These are phyloP conservation scores for Monarcha castaneiventris DNA, from an alignment of 2,113 vertebrate genomes.

Conservation along the genomic window DNA sequence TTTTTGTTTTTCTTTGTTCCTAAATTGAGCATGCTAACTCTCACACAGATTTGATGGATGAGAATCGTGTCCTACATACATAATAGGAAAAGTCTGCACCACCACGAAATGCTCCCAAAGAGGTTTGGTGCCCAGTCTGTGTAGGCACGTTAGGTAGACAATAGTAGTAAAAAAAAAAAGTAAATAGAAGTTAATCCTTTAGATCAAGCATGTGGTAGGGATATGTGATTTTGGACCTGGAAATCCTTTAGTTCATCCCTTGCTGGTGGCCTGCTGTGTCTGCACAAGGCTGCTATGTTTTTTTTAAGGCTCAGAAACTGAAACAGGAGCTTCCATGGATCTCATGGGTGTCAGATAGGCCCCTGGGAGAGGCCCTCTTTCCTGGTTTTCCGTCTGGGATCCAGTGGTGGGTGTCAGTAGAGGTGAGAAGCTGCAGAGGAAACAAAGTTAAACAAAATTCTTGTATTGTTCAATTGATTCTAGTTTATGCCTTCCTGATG, in stretches of 20 bases:
- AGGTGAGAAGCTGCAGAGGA: not conserved
- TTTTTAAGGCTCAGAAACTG: not conserved
- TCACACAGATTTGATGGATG: not conserved
- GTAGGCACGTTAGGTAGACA: not conserved
- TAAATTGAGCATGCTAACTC: not conserved
- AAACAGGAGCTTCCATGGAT: not conserved
- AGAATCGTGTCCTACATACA: not conserved
- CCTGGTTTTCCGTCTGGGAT: not conserved
- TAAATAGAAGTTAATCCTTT: not conserved
- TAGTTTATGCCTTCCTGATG: conserved; percentile 6
- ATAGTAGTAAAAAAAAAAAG: not conserved
- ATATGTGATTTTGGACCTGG: not conserved
- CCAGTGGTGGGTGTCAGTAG: not conserved
- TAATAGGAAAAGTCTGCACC: not conserved
- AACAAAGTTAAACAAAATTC: not conserved
- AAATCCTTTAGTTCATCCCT: not conserved
- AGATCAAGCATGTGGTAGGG: not conserved
- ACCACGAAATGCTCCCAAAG: not conserved
- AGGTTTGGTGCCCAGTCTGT: not conserved
- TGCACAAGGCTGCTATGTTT: not conserved
- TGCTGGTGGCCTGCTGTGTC: not conserved
- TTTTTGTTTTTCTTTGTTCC: not conserved
- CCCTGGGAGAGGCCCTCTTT: not conserved
- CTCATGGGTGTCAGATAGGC: not conserved
- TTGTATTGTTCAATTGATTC: not conserved